These are phyloP conservation scores for Drosophila meridiana DNA, from an alignment of 2,888 invertebrate species.

Conservation along the genomic window DNA sequence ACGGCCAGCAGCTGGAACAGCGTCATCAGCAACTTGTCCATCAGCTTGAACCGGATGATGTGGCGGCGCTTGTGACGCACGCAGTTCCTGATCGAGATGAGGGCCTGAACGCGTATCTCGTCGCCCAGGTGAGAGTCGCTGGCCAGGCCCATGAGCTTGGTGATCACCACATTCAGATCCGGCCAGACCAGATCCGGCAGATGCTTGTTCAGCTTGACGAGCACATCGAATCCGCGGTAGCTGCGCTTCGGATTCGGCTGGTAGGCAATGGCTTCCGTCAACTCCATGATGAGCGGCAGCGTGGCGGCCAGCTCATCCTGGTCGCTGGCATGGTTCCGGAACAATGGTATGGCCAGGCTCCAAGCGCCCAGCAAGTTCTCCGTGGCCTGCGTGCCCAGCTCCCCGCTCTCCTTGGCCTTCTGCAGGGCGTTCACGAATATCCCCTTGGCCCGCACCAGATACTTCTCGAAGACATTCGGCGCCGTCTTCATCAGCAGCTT, in stretches of 20 bases:
- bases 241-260: constrained; percentile 14
- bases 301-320: constrained; percentile 1
- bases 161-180: not conserved
- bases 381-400: not conserved
- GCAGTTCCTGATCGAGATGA: not conserved
- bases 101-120: constrained; percentile 5
- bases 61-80: not conserved
- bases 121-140: not conserved
- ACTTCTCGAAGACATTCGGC: not conserved
- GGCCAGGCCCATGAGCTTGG: not conserved
- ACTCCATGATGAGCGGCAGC: not conserved
- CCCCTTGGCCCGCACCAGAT: not conserved
- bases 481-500: constrained; percentile 3
- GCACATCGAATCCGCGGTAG: constrained; percentile 7
- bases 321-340: not conserved
- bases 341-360: constrained; percentile 5
- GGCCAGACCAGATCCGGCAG: constrained; percentile 6
- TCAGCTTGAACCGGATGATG: constrained; percentile 5
- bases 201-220: constrained; percentile 7
- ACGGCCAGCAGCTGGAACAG: not conserved
- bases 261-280: not conserved
- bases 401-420: not conserved
- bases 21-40: constrained; percentile 18
- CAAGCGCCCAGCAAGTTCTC: constrained; percentile 2
- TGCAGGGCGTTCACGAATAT: not conserved